Evolutionary conservation across 2,113 vertebrate species (phyloP), one percentile per base, ranked within the genome.

Genomic region (Chionodraco myersi): DNA sequence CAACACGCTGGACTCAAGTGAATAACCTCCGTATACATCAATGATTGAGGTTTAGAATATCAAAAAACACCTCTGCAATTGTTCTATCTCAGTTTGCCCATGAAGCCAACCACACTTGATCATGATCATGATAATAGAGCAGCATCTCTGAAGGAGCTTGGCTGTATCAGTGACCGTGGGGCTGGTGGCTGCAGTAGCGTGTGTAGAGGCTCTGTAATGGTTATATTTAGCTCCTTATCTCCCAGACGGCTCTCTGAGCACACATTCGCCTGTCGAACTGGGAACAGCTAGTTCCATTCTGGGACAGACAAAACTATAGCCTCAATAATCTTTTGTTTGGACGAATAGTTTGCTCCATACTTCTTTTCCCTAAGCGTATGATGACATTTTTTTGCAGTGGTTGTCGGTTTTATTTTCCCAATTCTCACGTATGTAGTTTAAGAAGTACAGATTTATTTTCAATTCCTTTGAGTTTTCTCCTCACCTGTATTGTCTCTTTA

Each of bases 211-310:
- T 87, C 78, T 74, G 69, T 80, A 79, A 83, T 77, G 75, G 86
- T 90, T 93, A 91, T 93, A 93, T 92, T 92, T 93, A 93, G 90
- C 86, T 86, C 52, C 82, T 86, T 84, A 62, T 91, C 62, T 91
- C 84, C 79, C 89, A 92, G 88, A 87, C 70, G 72, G 72, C 73
- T 73, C 82, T 75, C 59, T 79, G 76, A 87, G 84, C 75, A 80
- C 72, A 87, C 83, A 84, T 82, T 88, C 56, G 72, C 66, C 78
- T 84, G 75, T 72, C 68, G 76, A 73, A 77, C 47, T 72, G 65
- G 72, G 80, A 82, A 85, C 80, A 82, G 58, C 59, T 77, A 65
- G 77, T 67, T 72, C 76, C 64, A 60, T 72, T 83, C 67, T 82
- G 79, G 73, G 53, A 72, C 77, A 45, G 56, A 84, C 73, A 60